These are phyloP conservation scores for Coreoperca whiteheadi DNA, from an alignment of 2,113 vertebrate genomes.

Conservation along the genomic window DNA sequence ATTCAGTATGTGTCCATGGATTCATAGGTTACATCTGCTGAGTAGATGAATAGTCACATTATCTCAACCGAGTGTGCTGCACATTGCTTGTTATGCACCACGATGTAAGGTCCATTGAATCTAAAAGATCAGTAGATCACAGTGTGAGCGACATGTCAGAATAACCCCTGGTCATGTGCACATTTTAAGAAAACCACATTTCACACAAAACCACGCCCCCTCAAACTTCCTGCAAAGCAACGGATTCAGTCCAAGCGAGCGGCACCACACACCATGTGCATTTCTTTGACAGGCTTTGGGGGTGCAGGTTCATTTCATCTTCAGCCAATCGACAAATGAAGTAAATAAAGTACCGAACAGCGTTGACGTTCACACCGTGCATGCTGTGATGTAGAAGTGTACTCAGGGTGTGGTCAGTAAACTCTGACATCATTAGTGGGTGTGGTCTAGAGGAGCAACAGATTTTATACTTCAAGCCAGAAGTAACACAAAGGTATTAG, in stretches of 20 bases:
- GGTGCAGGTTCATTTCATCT: too few relatives aligned
- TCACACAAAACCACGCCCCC: too few relatives aligned
- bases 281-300: too few relatives aligned
- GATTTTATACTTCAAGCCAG: too few relatives aligned
- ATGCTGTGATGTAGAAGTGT: background rate
- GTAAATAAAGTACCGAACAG: background rate
- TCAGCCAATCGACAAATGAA: too few relatives aligned
- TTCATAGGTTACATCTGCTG: background rate
- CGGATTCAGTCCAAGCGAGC: too few relatives aligned
- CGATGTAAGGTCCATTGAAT: slow-evolving; percentile 18
- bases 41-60: background rate
- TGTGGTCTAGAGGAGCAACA: background rate
- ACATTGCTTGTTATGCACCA: background rate
- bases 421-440: background rate
- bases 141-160: background rate
- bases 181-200: background rate
- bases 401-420: background rate
- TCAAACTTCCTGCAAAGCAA: too few relatives aligned
- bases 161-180: background rate
- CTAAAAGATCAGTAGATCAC: background rate
- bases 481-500: background rate
- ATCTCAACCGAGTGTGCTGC: background rate
- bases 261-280: too few relatives aligned
- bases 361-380: background rate
- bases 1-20: background rate